phyloP scores from a whole-genome alignment of 2,797 vertebrate species.

The Borostomias antarcticus region DNA sequence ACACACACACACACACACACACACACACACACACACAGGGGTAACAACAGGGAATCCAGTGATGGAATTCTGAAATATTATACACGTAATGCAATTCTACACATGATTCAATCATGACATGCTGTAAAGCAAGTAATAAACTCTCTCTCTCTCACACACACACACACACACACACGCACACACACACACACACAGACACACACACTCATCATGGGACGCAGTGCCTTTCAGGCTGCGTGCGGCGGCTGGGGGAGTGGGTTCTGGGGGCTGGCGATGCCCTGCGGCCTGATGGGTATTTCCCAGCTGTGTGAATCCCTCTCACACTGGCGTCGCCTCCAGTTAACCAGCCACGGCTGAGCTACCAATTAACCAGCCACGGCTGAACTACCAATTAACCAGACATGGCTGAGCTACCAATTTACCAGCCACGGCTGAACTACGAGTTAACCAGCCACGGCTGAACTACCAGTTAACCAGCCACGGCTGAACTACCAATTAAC shows the following conservation, averaged over 20 bases:
- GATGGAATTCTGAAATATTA: no score
- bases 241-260: background rate
- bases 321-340: conserved; percentile 58
- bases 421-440: no score
- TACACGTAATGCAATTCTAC: no score
- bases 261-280: background rate
- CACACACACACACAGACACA: background rate
- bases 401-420: no score
- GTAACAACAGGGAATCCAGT: no score
- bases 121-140: no score
- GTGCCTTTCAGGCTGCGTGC: conserved; percentile 29
- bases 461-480: no score
- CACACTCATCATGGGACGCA: conserved; percentile 23
- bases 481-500: no score
- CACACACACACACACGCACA: conserved; percentile 8
- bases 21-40: conserved; percentile 19
- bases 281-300: conserved; percentile 67
- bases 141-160: background rate
- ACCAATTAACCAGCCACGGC: no score
- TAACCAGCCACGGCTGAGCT: conserved; percentile 45
- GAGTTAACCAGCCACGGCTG: conserved; percentile 57
- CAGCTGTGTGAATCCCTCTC: conserved; percentile 55
- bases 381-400: conserved; percentile 59
- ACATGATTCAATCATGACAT: no score
- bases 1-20: conserved; percentile 11